phyloP scores from a whole-genome alignment of 2,113 vertebrate genomes.

The Hemiscyllium ocellatum region DNA sequence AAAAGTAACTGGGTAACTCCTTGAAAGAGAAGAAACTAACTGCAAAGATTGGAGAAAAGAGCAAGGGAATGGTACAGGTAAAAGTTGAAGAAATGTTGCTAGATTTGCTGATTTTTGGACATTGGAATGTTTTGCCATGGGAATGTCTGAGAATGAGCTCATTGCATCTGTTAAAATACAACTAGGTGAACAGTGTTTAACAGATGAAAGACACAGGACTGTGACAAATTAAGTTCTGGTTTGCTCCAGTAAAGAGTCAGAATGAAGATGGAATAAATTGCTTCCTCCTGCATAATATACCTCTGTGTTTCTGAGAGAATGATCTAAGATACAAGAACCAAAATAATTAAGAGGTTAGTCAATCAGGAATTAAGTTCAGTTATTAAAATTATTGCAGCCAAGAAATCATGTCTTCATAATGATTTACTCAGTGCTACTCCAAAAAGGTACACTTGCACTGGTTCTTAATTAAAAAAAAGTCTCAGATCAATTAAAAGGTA shows the following conservation, averaged over 20 bases:
- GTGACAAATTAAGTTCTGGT: neutral
- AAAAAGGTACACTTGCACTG: neutral
- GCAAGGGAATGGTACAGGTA: neutral
- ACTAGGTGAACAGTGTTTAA: neutral
- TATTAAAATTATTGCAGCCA: neutral
- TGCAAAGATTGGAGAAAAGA: no score
- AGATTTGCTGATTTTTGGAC: neutral
- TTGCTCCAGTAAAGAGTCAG: neutral
- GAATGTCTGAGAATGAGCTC: neutral
- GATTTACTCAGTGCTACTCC: neutral
- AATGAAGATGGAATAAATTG: neutral
- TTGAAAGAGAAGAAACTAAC: no score
- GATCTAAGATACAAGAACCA: neutral
- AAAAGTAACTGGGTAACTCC: no score
- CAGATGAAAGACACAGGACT: neutral
- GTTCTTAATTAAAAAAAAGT: neutral
- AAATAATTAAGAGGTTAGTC: neutral
- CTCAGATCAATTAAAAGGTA: neutral
- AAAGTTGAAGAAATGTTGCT: neutral
- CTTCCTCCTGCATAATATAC: neutral
- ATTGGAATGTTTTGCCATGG: neutral
- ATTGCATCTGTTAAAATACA: neutral
- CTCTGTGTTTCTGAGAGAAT: neutral
- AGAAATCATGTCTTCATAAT: neutral
- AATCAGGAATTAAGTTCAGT: neutral